Conservation (phyloP, 2,888 invertebrate genomes). For the Eretmocerus hayati region DNA sequence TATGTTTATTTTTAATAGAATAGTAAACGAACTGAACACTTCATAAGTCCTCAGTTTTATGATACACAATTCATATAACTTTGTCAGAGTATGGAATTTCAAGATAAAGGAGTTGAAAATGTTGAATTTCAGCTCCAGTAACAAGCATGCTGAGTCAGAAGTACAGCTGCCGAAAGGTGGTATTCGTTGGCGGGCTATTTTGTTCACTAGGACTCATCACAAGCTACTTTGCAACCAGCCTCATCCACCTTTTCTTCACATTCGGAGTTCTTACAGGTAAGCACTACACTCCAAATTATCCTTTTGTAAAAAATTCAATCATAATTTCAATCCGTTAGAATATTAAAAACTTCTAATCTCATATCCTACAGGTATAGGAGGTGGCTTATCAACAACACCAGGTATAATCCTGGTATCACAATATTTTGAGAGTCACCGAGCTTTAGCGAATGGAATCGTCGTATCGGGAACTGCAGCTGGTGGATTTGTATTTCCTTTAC, state of each 20-base stretch:
- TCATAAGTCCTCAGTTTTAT: too few species aligned
- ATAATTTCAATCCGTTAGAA: too few species aligned
- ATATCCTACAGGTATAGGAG: slow-evolving; percentile 67
- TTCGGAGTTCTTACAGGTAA: slow-evolving; percentile 67
- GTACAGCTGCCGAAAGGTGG: slow-evolving; percentile 59
- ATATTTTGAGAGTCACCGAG: slow-evolving; percentile 72
- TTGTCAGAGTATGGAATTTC: too few species aligned
- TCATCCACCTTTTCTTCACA: slow-evolving; percentile 62
- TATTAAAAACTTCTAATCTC: too few species aligned
- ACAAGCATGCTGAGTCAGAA: slow-evolving; percentile 66
- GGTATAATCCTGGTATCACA: slow-evolving; percentile 75
- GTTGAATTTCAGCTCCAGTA: slow-evolving; percentile 54
- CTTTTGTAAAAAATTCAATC: too few species aligned
- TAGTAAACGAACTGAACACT: too few species aligned
- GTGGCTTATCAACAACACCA: slow-evolving; percentile 71
- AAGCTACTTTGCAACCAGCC: slow-evolving; percentile 63
- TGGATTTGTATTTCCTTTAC: slow-evolving; percentile 69
- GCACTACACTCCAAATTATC: too few species aligned
- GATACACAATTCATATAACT: too few species aligned
- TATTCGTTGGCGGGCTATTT: slow-evolving; percentile 66
- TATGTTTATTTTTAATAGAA: too few species aligned
- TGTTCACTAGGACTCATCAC: slow-evolving; percentile 63
- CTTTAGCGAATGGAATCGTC: slow-evolving; percentile 72
- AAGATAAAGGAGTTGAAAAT: too few species aligned
- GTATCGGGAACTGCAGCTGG: slow-evolving; percentile 76